Conservation (phyloP, 2,797 vertebrate species). For the Spondyliosoma cantharus region DNA sequence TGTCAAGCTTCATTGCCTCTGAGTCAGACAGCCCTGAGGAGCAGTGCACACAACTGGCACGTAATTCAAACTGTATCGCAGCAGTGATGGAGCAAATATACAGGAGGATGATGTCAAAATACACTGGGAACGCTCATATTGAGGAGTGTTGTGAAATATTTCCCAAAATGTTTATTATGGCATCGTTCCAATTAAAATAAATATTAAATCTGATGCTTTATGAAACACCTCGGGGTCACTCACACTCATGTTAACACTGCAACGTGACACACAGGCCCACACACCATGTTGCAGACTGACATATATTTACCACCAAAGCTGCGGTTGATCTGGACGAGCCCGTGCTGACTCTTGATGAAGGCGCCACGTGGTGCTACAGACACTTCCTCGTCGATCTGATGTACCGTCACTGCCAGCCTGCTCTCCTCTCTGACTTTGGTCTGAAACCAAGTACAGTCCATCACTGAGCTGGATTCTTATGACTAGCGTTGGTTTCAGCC, state of each 20-base stretch:
- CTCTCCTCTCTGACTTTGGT: constrained; percentile 88
- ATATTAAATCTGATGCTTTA: neutral
- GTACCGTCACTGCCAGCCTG: constrained; percentile 87
- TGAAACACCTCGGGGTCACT: constrained; percentile 20
- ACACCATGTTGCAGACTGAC: neutral
- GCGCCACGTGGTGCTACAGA: constrained; percentile 91
- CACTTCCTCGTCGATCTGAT: constrained; percentile 89
- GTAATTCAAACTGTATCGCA: neutral
- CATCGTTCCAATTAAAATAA: neutral
- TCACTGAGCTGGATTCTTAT: neutral
- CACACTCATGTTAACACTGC: neutral
- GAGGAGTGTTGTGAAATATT: neutral
- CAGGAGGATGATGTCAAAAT: neutral
- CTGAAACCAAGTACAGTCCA: constrained; percentile 70
- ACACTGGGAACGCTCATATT: neutral
- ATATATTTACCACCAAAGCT: constrained; percentile 90
- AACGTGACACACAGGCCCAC: neutral
- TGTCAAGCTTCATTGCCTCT: constrained; percentile 89
- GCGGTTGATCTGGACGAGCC: constrained; percentile 87
- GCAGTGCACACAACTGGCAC: neutral
- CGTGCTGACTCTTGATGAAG: constrained; percentile 87
- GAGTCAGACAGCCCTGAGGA: constrained; percentile 87
- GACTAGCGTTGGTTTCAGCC: neutral
- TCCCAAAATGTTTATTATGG: neutral
- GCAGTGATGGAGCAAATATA: neutral